Evolutionary conservation across 2,797 vertebrate species (phyloP), one percentile per base, ranked within the genome.

Genomic region (Myotis vivesi): DNA sequence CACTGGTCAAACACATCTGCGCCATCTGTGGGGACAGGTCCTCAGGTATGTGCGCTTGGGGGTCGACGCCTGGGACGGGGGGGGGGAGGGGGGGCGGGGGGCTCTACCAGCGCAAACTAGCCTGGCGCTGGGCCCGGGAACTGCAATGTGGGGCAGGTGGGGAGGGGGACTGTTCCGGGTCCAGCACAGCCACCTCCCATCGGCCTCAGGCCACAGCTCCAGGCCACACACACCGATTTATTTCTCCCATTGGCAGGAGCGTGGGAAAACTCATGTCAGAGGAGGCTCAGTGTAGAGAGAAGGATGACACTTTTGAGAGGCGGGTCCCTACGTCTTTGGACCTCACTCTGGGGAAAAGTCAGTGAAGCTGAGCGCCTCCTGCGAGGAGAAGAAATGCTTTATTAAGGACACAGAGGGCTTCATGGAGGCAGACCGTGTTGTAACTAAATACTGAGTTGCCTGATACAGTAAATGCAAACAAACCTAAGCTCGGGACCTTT

Each of bases 11-110:
- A 97, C 99, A 99, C 98, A 99, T 99, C 98, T 99, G 99, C 96
- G 99, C 99, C 97, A 99, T 99, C 97, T 99, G 99, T 62, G 99
- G 99, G 85, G 99, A 99, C 98, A 99, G 99, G 51, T 99, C 99
- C 89, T 99, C 99, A 98, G 99, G 99, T 99, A 98, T 85, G 62
- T 69, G 12, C 6, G 12, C 25, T 10, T 59, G 36, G 49, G 22
- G 62, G 13, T 6, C 0, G 6, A 20, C 0, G 22, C 16, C 30
- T 7, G 0, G 22, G n/a, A n/a, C n/a, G n/a, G n/a, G n/a, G n/a
- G n/a, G n/a, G n/a, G n/a, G n/a, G n/a, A n/a, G n/a, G n/a, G n/a
- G 11, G 46, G 4, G 13, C 8, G 20, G 38, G 25, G 22, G 76
- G 46, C 20, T 51, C n/a, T 82, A 72, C 19, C 15, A 49, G 33